Base-by-base conservation (phyloP, 2,888 invertebrate genomes). In the Tipula vernalis region DNA sequence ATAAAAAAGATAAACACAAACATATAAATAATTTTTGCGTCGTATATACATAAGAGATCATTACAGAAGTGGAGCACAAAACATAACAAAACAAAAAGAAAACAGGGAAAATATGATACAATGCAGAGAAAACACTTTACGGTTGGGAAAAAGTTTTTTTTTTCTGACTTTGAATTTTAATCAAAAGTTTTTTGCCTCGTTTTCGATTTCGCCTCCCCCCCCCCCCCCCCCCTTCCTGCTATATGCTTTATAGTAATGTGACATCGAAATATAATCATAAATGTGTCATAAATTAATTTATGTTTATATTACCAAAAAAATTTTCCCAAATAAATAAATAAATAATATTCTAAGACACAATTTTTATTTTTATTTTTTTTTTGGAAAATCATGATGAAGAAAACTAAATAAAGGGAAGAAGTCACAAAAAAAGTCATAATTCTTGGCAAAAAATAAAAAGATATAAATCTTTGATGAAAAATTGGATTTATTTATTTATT, bases 251-350 rank as follows among this genome's bases (percentile, higher is more conserved):
- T 28, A 28, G 28, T 71, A 28, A 71, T 71, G 12, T 71, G 71
- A 71, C 28, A 28, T 71, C 71, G 71, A 71, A 71, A 71, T 71
- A 71, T 71, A 71, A 71, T 71, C 71, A 71, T 71, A 71, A 71
- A 71, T 71, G 71, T 71, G 71, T 71, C 71, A 71, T 71, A 71
- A 71, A 71, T 71, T 71, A 71, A 71, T 71, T 71, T 71, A 71
- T 71, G 71, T 71, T 71, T 71, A 71, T 71, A 10, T 71, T 18
- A 2, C 71, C 71, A 51, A 51, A 51, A 51, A 51, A 4, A 51
- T 15, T 51, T 51, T 4, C 51, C 51, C 51, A 3, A 51, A 71
- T 28, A 28, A 28, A 28, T 28, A 28, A 51, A 51, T 71, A 71
- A 39, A 28, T 10, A 71, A 71, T 71, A 71, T 71, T 28, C 28